Base-by-base conservation (phyloP, 1,140 invertebrate species). In the Sinella curviseta region DNA sequence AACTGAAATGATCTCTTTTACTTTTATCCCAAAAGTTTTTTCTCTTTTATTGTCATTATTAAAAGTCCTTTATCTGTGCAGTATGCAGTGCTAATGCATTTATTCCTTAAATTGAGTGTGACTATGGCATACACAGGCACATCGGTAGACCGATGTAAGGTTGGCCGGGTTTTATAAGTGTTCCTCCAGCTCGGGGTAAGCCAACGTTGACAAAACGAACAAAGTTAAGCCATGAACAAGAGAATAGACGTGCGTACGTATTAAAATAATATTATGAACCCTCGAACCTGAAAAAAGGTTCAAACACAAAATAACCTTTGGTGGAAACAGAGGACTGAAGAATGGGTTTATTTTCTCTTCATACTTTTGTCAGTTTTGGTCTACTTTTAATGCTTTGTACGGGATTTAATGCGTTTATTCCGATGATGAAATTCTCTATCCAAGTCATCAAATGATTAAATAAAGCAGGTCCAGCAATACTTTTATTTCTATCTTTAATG, bases 231-330 rank as follows among this genome's bases (percentile, higher is more conserved):
- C 24, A 60, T 3, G 4, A 26, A 14, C 14, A 26, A 48, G 39
- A 48, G 20, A 20, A 48, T 8, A 48, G 39, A 60, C 57, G 57
- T 60, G 8, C 39, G 57, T 60, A n/a, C 57, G 12, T 60, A 60
- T 60, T 60, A 60, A 60, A 60, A 60, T 60, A 60, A 60, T 60
- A 60, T 60, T 60, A 60, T 60, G 57, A 17, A 26, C 57, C 57
- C 24, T 60, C 24, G 14, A 60, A 60, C 8, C 20, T 60, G 57
- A 60, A 60, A 60, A 60, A 60, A 60, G 24, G 57, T 16, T 26
- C 57, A n/a, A 60, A 60, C 57, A 48, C 39, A 48, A 20, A 48
- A 12, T 20, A 48, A 48, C 39, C 20, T 48, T 48, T 48, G 39
- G 39, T 12, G 8, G 39, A 20, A 20, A 48, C 39, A 48, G 8